Conservation (phyloP, 2,797 vertebrate species). For the Trachops cirrhosus region DNA sequence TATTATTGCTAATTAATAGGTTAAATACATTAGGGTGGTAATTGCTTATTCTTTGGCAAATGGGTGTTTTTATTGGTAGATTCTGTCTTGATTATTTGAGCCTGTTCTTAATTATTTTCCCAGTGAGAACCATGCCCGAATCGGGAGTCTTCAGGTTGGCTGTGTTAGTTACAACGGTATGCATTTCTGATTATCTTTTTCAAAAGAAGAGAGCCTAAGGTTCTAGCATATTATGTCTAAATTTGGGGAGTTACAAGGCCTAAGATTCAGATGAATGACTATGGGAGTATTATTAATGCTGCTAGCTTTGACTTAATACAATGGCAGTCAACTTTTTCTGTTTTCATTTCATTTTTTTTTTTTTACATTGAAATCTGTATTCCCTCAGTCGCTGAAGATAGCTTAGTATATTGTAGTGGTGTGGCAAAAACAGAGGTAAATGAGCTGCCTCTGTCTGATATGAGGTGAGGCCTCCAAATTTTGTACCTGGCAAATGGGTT, state of each 20-base stretch:
- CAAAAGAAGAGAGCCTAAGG: not conserved
- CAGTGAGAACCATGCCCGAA: not conserved
- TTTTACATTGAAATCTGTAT: not conserved
- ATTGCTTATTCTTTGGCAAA: conserved; percentile 45
- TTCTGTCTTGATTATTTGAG: conserved; percentile 22
- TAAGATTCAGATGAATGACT: conserved; percentile 14
- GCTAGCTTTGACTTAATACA: not conserved
- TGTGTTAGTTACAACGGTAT: not conserved
- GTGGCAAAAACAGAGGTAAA: not conserved
- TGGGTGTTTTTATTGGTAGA: conserved; percentile 53
- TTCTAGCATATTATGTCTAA: conserved; percentile 10
- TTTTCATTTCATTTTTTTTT: not conserved
- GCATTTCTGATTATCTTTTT: conserved; percentile 12
- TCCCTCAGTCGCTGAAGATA: not conserved
- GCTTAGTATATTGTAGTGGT: not conserved
- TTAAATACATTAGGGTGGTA: conserved; percentile 48
- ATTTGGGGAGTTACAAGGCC: not conserved
- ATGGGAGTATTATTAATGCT: not conserved
- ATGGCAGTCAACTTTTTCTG: not conserved
- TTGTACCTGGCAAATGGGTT: not conserved
- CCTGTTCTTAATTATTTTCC: conserved; percentile 38
- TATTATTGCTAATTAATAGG: conserved; percentile 32
- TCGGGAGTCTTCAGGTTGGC: not conserved
- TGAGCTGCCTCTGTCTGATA: not conserved
- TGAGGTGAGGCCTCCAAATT: not conserved